These are phyloP conservation scores for Phyllostomus hastatus DNA, from an alignment of 2,113 vertebrate genomes.

Conservation along the genomic window DNA sequence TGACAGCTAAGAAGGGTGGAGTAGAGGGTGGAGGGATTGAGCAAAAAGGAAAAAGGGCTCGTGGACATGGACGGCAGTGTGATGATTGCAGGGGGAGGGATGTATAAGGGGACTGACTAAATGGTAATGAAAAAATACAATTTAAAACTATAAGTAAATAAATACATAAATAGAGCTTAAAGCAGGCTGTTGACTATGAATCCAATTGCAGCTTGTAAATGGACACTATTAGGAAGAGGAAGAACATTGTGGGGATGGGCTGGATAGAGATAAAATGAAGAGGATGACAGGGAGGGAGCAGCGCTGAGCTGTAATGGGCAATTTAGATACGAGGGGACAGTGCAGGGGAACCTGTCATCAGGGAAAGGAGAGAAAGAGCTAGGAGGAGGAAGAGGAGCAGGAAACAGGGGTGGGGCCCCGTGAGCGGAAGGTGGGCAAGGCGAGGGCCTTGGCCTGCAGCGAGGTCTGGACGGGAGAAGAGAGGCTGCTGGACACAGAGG, in stretches of 20 bases:
- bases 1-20: not conserved
- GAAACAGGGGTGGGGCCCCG: rapidly evolving
- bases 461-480: not conserved
- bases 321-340: not conserved
- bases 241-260: not conserved
- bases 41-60: not conserved
- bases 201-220: not conserved
- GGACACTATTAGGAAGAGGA: not conserved
- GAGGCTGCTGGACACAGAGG: not conserved
- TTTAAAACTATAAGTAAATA: too few relatives aligned
- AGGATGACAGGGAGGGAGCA: rapidly evolving
- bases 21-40: not conserved
- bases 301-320: not conserved
- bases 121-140: too few relatives aligned
- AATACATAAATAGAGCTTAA: not conserved
- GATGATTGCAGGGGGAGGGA: not conserved
- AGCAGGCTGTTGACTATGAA: not conserved
- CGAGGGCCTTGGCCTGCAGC: not conserved
- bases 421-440: rapidly evolving
- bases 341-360: not conserved
- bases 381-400: not conserved
- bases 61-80: not conserved
- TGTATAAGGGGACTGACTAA: too few relatives aligned
- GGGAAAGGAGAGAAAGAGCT: not conserved
- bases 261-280: not conserved